Percentiles rank a stretch among this genome's conserved stretches.
These are phyloP conservation scores for Metellina segmentata DNA, from an alignment of 2,888 invertebrate species.

Conservation along the genomic window DNA sequence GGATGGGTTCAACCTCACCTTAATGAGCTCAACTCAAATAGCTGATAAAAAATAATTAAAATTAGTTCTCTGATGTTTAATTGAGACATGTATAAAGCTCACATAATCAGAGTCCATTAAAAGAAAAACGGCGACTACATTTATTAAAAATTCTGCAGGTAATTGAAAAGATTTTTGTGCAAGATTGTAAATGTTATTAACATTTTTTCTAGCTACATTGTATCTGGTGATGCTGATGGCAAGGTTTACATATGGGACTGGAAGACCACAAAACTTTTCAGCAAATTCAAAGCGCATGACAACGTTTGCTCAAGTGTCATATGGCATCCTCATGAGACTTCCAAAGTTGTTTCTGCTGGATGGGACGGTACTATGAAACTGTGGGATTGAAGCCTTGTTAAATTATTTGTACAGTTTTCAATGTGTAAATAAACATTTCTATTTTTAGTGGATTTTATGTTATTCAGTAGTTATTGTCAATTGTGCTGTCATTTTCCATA, in stretches of 20 bases:
- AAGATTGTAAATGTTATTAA: too few relatives aligned
- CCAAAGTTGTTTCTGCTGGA: conserved; percentile 97
- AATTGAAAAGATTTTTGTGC: too few relatives aligned
- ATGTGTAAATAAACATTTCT: conserved; percentile 43
- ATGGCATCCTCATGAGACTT: conserved; percentile 99
- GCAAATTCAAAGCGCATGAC: conserved; percentile 99
- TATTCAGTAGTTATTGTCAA: not conserved
- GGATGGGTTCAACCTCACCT: too few relatives aligned
- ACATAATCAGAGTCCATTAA: too few relatives aligned
- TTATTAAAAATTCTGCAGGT: too few relatives aligned
- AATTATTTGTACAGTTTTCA: conserved; percentile 1
- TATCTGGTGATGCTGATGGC: conserved; percentile 99
- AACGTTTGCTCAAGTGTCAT: conserved; percentile 95
- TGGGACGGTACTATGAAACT: conserved; percentile 99
- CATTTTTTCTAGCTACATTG: conserved; percentile 89
- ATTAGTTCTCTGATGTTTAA: too few relatives aligned
- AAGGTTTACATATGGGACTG: conserved; percentile 99
- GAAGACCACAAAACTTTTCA: conserved; percentile 98
- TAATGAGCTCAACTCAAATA: too few relatives aligned
- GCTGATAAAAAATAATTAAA: too few relatives aligned
- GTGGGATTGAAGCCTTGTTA: conserved; percentile 89
- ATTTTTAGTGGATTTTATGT: not conserved
- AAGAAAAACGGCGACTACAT: too few relatives aligned
- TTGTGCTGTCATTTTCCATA: too few relatives aligned
- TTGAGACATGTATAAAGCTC: too few relatives aligned